Percentiles rank a stretch among this genome's conserved stretches.
phyloP scores from a whole-genome alignment of 35 echinoderm and acorn worm genomes.

The Nesometra sesokonis region DNA sequence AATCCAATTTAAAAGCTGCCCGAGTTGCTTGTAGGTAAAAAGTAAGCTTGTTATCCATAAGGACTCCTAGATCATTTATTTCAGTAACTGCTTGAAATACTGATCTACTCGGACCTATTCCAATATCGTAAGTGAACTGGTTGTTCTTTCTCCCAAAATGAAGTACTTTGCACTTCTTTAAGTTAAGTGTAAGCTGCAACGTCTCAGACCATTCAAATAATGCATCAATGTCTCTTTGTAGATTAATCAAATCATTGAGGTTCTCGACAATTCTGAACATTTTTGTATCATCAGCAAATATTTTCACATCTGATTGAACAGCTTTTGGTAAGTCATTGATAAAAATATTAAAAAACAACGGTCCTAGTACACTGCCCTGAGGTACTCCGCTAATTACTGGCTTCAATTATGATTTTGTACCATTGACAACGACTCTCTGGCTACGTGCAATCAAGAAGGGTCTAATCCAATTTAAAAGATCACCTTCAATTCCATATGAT shows the following conservation, averaged over 20 bases:
- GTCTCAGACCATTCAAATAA: not conserved
- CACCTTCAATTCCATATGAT: slow-evolving; percentile 31
- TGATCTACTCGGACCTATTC: not conserved
- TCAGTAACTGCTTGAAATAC: no score
- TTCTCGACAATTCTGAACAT: no score
- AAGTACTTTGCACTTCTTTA: not conserved
- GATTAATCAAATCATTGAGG: no score
- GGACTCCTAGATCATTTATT: no score
- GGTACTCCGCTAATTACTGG: not conserved
- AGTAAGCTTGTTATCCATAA: no score
- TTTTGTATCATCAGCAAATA: not conserved
- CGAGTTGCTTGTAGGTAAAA: no score
- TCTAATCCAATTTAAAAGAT: slow-evolving; percentile 24
- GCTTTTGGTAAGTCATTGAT: not conserved
- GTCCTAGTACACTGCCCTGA: not conserved
- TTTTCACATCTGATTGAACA: not conserved
- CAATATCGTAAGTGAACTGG: not conserved
- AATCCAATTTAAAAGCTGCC: slow-evolving; percentile 32
- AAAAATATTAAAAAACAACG: not conserved
- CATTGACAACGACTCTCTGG: slow-evolving; percentile 16
- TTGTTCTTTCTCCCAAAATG: no score
- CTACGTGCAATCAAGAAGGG: slow-evolving; percentile 18
- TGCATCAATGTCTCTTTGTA: not conserved
- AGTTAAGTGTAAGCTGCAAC: not conserved
- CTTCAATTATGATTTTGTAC: not conserved